Percentiles rank a stretch among this genome's conserved stretches.
Conservation (phyloP, 1,140 invertebrate species). For the Metaphire vulgaris region DNA sequence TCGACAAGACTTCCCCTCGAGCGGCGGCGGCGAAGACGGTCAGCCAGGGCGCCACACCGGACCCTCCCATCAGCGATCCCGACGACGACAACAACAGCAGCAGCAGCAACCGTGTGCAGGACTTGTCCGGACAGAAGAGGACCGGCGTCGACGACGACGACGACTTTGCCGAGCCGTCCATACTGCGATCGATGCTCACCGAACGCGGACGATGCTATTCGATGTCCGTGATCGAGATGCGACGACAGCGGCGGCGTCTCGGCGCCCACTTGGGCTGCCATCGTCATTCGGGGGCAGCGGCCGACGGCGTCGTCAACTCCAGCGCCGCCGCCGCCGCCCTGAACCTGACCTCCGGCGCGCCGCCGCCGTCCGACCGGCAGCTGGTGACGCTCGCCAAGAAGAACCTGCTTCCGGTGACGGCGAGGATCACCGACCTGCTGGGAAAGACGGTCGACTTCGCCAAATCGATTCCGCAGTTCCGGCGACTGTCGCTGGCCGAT, state of each 20-base stretch:
- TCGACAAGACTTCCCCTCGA: background rate
- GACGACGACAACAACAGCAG: background rate
- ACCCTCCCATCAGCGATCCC: background rate
- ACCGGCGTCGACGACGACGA: background rate
- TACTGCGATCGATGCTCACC: background rate
- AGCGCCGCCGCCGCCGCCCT: background rate
- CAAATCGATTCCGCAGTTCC: slow-evolving; percentile 45
- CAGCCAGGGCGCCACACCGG: background rate
- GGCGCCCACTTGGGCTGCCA: background rate
- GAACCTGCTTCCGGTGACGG: slow-evolving; percentile 48
- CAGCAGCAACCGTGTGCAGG: background rate
- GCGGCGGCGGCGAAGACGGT: background rate
- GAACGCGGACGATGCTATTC: background rate
- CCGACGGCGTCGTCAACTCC: background rate
- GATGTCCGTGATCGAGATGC: background rate
- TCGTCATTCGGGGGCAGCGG: too few relatives aligned
- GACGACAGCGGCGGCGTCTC: background rate
- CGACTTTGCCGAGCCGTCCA: background rate
- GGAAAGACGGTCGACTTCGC: slow-evolving; percentile 47
- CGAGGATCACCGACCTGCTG: slow-evolving; percentile 48
- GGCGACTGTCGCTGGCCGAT: slow-evolving; percentile 42
- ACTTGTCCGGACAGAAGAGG: background rate
- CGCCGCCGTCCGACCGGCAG: background rate
- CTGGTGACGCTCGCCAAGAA: slow-evolving; percentile 44
- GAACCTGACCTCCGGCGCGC: background rate